Conservation (phyloP, 2,888 invertebrate genomes). For the Galerucella calmariensis region DNA sequence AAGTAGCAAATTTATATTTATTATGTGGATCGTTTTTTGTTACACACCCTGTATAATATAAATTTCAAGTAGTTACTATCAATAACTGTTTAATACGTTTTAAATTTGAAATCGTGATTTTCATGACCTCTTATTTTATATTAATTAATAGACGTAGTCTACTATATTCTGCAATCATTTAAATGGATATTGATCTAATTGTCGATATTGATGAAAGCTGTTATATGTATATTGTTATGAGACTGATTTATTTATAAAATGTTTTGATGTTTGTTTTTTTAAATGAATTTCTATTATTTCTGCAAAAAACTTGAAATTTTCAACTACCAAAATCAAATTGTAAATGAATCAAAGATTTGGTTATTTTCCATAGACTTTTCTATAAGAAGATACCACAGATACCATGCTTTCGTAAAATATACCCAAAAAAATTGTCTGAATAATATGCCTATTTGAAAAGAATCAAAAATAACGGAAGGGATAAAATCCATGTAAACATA, state of each 20-base stretch:
- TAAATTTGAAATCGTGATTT: slow-evolving; percentile 41
- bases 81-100: slow-evolving; percentile 7
- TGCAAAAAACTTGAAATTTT: slow-evolving; percentile 1
- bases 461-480: too few relatives aligned
- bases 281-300: neutral
- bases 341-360: too few relatives aligned
- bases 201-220: slow-evolving; percentile 8
- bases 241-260: slow-evolving; percentile 4
- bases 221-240: too few relatives aligned
- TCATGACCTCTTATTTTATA: slow-evolving; percentile 42
- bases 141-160: slow-evolving; percentile 35
- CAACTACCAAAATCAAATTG: too few relatives aligned
- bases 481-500: too few relatives aligned
- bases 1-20: too few relatives aligned
- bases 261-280: neutral
- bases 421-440: too few relatives aligned
- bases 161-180: slow-evolving; percentile 23
- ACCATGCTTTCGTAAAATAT: too few relatives aligned
- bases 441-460: too few relatives aligned
- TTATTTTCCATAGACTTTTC: too few relatives aligned
- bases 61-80: slow-evolving; percentile 5
- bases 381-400: too few relatives aligned
- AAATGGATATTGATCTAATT: slow-evolving; percentile 9
- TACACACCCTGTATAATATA: neutral
- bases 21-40: neutral